Evolutionary conservation across 2,888 invertebrate genomes (phyloP), one percentile per base, ranked within the genome.

Genomic region (Nipponacmea schrenckii): DNA sequence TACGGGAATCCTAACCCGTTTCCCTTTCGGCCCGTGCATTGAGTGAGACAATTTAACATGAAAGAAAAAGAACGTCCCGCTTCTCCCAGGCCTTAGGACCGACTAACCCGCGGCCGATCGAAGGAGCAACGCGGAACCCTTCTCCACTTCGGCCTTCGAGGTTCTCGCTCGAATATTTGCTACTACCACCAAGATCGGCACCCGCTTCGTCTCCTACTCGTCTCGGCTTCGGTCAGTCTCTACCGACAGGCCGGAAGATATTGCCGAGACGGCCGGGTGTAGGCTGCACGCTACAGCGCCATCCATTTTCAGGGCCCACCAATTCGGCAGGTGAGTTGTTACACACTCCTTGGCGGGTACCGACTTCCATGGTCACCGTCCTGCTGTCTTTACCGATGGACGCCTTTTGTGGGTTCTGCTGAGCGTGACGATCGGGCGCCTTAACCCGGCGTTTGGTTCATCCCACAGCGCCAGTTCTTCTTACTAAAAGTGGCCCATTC

Each of bases 341-440:
- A 91, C 90, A 91, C 91, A 91, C 91, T 91, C 89, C 89, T 90
- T 91, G 91, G 91, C 92, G 92, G 92, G 90, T 91, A 91, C 92
- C 93, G 91, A 93, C 93, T 93, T 93, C 92, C 92, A 92, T 92
- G 92, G 92, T 92, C 92, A 93, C 92, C 92, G 92, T 92, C 92
- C 92, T 92, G 92, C 92, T 92, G 92, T 92, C 91, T 90, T 89
- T 87, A 92, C 90, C 91, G 90, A 92, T 91, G 91, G 91, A 92
- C 92, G 90, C 91, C 92, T 91, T 92, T 91, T 89, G 89, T 91
- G 91, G 91, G 90, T 82, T 92, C 91, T 90, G 87, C 90, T 91
- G 90, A 91, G 92, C 91, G 91, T 91, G 90, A 90, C 87, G 89
- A 81, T 92, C 90, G 86, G 92, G 92, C 92, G 91, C 92, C 91